A percentile compares a stretch with the other conserved stretches of the same genome.
phyloP scores from a whole-genome alignment of 2,113 vertebrate genomes.

The Castor canadensis region DNA sequence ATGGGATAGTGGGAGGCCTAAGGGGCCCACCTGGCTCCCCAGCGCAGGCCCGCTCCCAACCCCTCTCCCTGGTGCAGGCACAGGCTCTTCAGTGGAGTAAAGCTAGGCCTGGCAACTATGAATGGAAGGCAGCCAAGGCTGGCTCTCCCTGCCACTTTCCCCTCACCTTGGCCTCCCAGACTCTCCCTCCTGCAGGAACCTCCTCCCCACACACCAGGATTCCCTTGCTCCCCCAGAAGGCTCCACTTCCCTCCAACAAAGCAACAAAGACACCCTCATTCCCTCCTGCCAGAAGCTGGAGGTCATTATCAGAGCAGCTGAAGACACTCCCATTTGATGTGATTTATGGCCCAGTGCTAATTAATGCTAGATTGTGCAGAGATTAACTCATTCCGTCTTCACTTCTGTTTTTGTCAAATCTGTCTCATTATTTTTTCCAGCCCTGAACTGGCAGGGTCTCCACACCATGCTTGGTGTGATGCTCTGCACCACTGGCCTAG shows the following conservation, averaged over 20 bases:
- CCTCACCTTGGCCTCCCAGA: background rate
- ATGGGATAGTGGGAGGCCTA: background rate
- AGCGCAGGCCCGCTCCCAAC: too few relatives aligned
- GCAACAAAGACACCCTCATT: background rate
- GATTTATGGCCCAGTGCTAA: constrained; percentile 34
- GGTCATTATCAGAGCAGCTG: background rate
- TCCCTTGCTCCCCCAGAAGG: background rate
- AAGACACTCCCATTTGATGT: background rate
- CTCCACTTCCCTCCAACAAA: background rate
- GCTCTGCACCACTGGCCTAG: background rate
- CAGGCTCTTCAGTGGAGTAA: background rate
- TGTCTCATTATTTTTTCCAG: background rate
- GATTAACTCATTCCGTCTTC: background rate
- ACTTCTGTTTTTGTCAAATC: background rate
- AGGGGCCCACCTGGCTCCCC: background rate
- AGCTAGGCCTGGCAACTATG: background rate
- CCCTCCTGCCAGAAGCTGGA: background rate
- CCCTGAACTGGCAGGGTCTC: background rate
- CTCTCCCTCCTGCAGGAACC: background rate
- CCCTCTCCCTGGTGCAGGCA: too few relatives aligned
- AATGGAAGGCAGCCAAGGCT: background rate
- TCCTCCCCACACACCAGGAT: background rate
- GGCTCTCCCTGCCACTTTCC: background rate
- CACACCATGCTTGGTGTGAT: background rate
- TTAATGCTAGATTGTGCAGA: background rate